phyloP scores from a whole-genome alignment of 2,113 vertebrate species.

The Calyptomena viridis region DNA sequence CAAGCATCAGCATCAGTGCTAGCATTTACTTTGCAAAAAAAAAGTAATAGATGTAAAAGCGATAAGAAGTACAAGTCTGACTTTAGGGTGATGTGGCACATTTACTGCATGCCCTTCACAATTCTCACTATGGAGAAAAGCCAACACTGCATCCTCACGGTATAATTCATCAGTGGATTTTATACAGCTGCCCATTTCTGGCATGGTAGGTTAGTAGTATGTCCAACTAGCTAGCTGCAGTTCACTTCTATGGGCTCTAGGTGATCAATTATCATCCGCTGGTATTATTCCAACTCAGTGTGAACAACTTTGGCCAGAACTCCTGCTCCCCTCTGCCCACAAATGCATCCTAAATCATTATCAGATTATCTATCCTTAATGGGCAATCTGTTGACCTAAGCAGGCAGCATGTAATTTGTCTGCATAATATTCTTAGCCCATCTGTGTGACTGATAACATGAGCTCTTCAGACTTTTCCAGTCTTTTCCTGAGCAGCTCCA shows the following conservation, averaged over 20 bases:
- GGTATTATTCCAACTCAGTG: not conserved
- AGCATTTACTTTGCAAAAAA: not conserved
- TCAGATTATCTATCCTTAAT: constrained; percentile 33
- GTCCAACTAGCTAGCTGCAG: not conserved
- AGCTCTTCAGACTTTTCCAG: not conserved
- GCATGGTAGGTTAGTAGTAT: not conserved
- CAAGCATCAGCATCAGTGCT: not conserved
- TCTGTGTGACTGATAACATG: not conserved
- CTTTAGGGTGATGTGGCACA: not conserved
- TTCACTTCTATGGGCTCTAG: not conserved
- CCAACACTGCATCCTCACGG: not conserved
- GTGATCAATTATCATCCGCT: not conserved
- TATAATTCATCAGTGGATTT: not conserved
- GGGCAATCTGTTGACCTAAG: constrained; percentile 46
- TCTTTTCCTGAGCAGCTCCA: not conserved
- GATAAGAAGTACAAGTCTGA: not conserved
- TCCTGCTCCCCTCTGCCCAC: not conserved
- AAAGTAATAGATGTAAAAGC: not conserved
- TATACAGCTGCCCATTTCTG: not conserved
- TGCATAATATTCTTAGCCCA: not conserved
- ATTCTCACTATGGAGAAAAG: not conserved
- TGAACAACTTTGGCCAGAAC: constrained; percentile 5
- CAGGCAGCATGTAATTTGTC: not conserved
- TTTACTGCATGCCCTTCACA: not conserved
- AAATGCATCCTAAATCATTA: constrained; percentile 37